phyloP scores from a whole-genome alignment of 2,888 invertebrate genomes.

The Liodrosophila aerea region DNA sequence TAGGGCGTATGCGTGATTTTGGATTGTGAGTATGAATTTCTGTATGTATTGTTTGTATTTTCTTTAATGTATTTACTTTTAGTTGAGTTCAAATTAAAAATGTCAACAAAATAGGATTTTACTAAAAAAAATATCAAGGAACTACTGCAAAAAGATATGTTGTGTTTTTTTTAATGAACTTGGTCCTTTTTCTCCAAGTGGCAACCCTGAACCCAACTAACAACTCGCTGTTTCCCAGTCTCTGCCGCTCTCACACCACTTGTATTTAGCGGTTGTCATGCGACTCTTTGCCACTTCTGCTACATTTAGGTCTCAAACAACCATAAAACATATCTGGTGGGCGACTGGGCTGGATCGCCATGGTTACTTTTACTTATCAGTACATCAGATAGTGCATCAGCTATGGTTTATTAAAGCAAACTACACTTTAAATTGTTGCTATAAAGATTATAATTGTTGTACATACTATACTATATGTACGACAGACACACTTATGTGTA shows the following conservation, averaged over 20 bases:
- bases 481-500: background rate
- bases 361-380: constrained; percentile 47
- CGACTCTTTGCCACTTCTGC: constrained; percentile 16
- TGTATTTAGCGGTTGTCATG: constrained; percentile 39
- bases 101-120: too few species aligned
- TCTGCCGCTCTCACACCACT: background rate
- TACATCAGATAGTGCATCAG: constrained; percentile 15
- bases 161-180: too few species aligned
- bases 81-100: too few species aligned
- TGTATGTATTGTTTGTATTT: too few species aligned
- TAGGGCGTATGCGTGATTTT: too few species aligned
- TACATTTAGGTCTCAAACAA: constrained; percentile 34
- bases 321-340: constrained; percentile 22
- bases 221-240: constrained; percentile 1
- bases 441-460: constrained; percentile 53
- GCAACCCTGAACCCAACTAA: background rate
- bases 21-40: too few species aligned
- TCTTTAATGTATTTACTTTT: too few species aligned
- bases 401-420: constrained; percentile 54
- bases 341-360: constrained; percentile 31
- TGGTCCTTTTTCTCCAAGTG: too few species aligned
- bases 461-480: constrained; percentile 2
- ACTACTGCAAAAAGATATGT: too few species aligned
- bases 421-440: constrained; percentile 35
- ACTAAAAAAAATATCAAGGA: too few species aligned